Base-by-base conservation (phyloP, 2,113 vertebrate genomes). In the Piprites chloris region DNA sequence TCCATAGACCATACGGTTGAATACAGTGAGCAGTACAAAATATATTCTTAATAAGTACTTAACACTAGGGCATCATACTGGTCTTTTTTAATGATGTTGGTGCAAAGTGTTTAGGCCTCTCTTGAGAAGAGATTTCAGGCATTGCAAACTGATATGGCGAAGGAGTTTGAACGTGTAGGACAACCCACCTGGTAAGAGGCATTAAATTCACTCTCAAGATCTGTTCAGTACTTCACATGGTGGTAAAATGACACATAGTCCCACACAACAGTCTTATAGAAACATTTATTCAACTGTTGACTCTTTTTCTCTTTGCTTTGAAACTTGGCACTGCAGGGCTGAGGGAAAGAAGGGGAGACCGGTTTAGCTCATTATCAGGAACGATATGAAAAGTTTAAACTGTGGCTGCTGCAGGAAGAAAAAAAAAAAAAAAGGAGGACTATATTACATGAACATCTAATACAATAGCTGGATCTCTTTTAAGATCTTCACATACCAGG, bases 81-180 rank as follows among this genome's bases (percentile, higher is more conserved):
- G 9, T 75, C 28, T n/a, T 75, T 55, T 30, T 37, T 3, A 47
- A 18, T 2, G 7, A 33, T n/a, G 13, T 14, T 13, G 21, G 30
- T 46, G 33, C 35, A 32, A 32, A 58, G 26, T 0, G 0, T 20
- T n/a, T n/a, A 37, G 12, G 33, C 39, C 56, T 20, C 14, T 50
- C 61, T 56, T 3, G 8, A 6, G 22, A 33, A 82, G 39, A 63
- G 28, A 37, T 49, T 83, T 26, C 41, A 32, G 23, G n/a, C 87
- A 53, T 0, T 30, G 20, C 68, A 61, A 55, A 63, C 26, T 2
- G 33, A 27, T 3, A 9, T 0, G 5, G 11, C 62, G 32, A 68
- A 72, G 33, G 22, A 11, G 21, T 1, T 0, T 15, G 14, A 42
- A 20, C 0, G 0, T 56, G 21, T 8, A 23, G 39, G 58, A 23